Conservation (phyloP, 2,113 vertebrate genomes). For the Paramormyrops kingsleyae region DNA sequence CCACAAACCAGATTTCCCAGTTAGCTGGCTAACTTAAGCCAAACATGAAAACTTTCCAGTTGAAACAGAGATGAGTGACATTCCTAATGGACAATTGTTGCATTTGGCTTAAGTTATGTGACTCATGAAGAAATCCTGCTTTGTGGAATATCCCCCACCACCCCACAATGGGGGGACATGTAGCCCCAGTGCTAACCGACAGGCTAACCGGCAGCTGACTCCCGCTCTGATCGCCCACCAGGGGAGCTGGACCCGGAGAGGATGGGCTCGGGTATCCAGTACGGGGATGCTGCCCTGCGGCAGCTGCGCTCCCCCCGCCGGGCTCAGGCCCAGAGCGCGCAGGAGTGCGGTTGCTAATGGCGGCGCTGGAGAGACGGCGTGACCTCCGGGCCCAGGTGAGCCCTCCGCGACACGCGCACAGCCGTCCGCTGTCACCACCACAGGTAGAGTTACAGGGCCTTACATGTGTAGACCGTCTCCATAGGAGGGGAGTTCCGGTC, state of each 20-base stretch:
- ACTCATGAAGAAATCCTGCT: background rate
- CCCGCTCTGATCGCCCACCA: constrained; percentile 33
- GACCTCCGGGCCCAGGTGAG: constrained; percentile 32
- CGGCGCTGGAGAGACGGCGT: background rate
- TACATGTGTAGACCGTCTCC: background rate
- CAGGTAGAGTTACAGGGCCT: background rate
- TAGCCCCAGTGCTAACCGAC: background rate
- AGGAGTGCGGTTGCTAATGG: constrained; percentile 78
- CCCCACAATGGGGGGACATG: background rate
- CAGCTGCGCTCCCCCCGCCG: constrained; percentile 81
- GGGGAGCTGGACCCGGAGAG: constrained; percentile 88
- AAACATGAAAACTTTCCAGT: background rate
- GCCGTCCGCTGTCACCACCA: background rate
- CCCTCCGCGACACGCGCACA: background rate
- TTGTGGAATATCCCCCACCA: background rate
- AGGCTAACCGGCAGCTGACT: background rate
- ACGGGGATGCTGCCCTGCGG: constrained; percentile 76
- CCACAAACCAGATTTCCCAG: background rate
- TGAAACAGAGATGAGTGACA: background rate
- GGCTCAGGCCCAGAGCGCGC: constrained; percentile 67
- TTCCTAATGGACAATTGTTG: background rate
- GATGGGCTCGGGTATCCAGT: constrained; percentile 92
- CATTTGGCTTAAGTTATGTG: background rate
- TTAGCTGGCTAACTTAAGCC: background rate
- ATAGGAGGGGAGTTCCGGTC: background rate